Evolutionary conservation across 1,140 invertebrate genomes (phyloP), one percentile per base, ranked within the genome.

Genomic region (Drosophila kepulauana): DNA sequence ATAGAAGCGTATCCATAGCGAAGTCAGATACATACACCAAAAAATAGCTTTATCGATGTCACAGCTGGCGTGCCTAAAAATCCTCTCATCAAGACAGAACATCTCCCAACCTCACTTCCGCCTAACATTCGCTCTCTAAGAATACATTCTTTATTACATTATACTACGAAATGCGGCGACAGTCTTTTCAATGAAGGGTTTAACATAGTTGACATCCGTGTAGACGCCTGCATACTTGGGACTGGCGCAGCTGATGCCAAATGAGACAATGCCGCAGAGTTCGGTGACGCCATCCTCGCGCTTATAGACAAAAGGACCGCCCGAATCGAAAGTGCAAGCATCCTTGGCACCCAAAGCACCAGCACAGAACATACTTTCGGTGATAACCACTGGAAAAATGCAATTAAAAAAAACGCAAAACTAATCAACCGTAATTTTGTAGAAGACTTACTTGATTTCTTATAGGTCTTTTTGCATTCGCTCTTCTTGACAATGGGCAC

Each of bases 221-320:
- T 91, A 91, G 16, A 91, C 86, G 8, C 90, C 90, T 0, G 90
- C 80, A 72, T 43, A 88, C 13, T 63, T 78, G 5, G 8, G 7
- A 35, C 76, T 78, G 20, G 85, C 90, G 56, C 90, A 91, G 13
- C 90, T 64, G 10, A 87, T 63, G 15, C 89, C 89, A 56, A 78
- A 91, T 1, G 89, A 91, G 3, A 91, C 84, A 15, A 91, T 79
- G 25, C 89, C 89, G 11, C 89, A 91, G 5, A 91, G 35, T 51
- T 89, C 16, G 0, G 59, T 62, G n/a, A 1, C 0, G 45, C 1
- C 35, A n/a, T 4, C 4, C 3, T 20, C 1, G 1, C 16, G 7
- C 5, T 59, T 1, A 54, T 59, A 72, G 5, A 84, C 58, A 28
- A 89, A 11, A 4, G 89, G 89, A 52, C 89, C 89, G 11, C 89